Evolutionary conservation across 2,888 invertebrate species (phyloP).

Genomic region (Corbicula japonica): DNA sequence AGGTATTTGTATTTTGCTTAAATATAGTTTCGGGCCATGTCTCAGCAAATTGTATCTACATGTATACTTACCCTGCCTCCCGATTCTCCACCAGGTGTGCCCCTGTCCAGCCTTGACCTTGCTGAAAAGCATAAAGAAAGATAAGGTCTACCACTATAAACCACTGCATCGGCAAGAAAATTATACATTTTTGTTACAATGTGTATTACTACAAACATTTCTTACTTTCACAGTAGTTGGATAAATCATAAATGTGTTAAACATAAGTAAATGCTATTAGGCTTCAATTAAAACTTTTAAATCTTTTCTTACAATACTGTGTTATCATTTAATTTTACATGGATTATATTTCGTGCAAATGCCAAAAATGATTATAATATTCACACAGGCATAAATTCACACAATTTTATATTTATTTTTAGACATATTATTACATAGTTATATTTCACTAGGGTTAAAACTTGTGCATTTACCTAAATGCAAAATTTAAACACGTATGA

Average conservation of each 20-base stretch:
- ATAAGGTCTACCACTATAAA: neutral
- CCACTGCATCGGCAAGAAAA: neutral
- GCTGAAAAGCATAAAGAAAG: constrained; percentile 44
- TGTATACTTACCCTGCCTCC: constrained; percentile 41
- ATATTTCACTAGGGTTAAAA: neutral
- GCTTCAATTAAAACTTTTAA: neutral
- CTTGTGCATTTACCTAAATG: too few relatives aligned
- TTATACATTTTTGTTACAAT: neutral
- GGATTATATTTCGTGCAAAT: too few relatives aligned
- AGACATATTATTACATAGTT: neutral
- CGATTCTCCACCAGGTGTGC: constrained; percentile 59
- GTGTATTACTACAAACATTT: neutral
- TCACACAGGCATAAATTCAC: too few relatives aligned
- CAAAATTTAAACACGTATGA: neutral
- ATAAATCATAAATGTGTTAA: neutral
- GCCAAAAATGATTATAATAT: too few relatives aligned
- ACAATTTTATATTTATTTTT: too few relatives aligned
- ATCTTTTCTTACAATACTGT: too few relatives aligned
- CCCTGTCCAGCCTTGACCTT: constrained; percentile 55
- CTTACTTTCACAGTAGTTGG: neutral
- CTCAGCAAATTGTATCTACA: too few relatives aligned
- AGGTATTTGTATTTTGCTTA: too few relatives aligned
- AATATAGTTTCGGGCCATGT: too few relatives aligned
- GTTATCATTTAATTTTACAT: too few relatives aligned
- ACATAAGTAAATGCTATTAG: neutral